Evolutionary conservation across 2,888 invertebrate species (phyloP), one percentile per base, ranked within the genome.

Genomic region (Scaptomyza parva): DNA sequence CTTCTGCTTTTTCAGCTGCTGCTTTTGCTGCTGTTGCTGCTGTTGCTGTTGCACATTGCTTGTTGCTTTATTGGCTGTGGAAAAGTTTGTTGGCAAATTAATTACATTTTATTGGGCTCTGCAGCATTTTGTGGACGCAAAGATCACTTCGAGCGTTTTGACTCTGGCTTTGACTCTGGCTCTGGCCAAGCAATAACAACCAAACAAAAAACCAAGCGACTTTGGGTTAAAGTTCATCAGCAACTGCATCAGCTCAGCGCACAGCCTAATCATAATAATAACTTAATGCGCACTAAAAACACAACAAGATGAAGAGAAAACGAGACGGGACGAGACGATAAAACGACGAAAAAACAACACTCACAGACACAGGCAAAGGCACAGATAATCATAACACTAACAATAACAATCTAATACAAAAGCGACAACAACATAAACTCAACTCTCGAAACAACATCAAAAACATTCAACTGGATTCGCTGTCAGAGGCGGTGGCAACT

Each of bases 61-160:
- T 63, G 66, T 64, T 63, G 66, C 79, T 76, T 85, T 78, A 79
- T 84, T 84, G 84, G 84, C 75, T 84, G 50, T 54, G 63, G 28
- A 59, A 81, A 83, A 75, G 48, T 74, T 86, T 70, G 35, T 73
- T 40, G 39, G 59, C 84, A 84, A 82, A 84, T 84, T 86, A 85
- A 84, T 84, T 85, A 87, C 82, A 84, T 87, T 84, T 86, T 84
- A 83, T 83, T 82, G 80, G 84, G 64, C 64, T 75, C 64, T 75
- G 58, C 70, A 57, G 45, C 59, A 37, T 17, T 51, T 55, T 55
- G 51, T 53, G 45, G 48, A 26, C n/a, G 18, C 28, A 17, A 18
- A 50, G 20, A 65, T 63, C 26, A 18, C 12, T 39, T 55, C 33
- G 44, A 55, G 59, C 59, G 30, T 45, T 22, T 14, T 14, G 5